Evolutionary conservation across 2,113 vertebrate species (phyloP).

Genomic region (Delphinus delphis): DNA sequence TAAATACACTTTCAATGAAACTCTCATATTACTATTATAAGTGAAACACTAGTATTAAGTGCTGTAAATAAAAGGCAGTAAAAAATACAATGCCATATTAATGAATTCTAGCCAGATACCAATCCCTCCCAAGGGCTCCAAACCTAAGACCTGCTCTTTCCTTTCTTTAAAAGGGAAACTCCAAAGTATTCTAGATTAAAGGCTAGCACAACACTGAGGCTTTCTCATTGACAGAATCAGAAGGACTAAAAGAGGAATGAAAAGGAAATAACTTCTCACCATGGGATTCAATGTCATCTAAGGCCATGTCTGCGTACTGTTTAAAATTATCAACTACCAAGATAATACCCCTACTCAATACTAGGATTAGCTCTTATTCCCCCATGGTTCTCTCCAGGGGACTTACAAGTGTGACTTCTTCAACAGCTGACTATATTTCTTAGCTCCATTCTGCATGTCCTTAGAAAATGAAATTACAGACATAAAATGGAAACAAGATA

Average conservation of each 20-base stretch:
- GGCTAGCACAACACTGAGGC: neutral
- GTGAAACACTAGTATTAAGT: conserved; percentile 5
- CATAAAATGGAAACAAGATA: neutral
- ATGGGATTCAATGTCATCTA: neutral
- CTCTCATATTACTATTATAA: neutral
- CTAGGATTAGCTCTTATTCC: neutral
- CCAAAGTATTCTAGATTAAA: neutral
- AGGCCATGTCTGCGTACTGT: neutral
- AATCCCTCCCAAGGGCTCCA: neutral
- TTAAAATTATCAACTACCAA: neutral
- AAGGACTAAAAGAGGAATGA: neutral
- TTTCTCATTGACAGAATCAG: conserved; percentile 14
- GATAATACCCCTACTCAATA: neutral
- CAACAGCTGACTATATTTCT: neutral
- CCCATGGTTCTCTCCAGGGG: neutral
- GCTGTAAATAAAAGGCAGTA: neutral
- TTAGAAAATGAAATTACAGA: conserved; percentile 31
- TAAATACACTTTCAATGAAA: neutral
- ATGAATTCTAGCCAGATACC: neutral
- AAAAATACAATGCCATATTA: neutral
- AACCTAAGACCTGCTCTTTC: neutral
- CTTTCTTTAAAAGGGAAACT: neutral
- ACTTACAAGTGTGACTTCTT: neutral
- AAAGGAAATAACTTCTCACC: neutral
- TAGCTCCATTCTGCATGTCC: neutral